phyloP scores from a whole-genome alignment of 1,140 invertebrate species.

The Lineus longissimus region DNA sequence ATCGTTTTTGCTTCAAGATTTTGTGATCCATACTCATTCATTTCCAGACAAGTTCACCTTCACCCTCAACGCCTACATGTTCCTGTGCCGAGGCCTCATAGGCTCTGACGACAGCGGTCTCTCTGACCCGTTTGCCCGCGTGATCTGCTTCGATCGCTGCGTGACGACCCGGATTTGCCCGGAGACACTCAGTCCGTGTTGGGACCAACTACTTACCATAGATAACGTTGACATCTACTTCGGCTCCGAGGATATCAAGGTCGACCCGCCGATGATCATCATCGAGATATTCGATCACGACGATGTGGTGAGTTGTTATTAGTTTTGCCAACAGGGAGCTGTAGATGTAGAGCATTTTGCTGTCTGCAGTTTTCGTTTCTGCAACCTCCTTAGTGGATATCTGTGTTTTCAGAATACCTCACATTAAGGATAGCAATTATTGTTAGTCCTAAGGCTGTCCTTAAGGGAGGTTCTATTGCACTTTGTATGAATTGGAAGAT shows the following conservation, averaged over 20 bases:
- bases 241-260: slow-evolving; percentile 69
- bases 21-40: background rate
- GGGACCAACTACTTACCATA: slow-evolving; percentile 77
- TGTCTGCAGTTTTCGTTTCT: background rate
- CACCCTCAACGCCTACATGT: slow-evolving; percentile 76
- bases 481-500: background rate
- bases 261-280: slow-evolving; percentile 70
- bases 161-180: slow-evolving; percentile 76
- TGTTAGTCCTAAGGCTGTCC: too few species aligned
- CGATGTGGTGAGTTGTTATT: slow-evolving; percentile 28
- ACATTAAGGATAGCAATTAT: background rate
- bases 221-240: slow-evolving; percentile 73
- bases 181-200: slow-evolving; percentile 79
- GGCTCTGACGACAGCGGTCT: slow-evolving; percentile 78
- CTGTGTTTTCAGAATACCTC: too few species aligned
- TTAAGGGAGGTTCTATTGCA: too few species aligned
- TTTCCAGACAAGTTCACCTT: slow-evolving; percentile 57
- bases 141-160: slow-evolving; percentile 70
- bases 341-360: background rate
- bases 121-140: slow-evolving; percentile 76
- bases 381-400: too few species aligned
- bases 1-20: too few species aligned
- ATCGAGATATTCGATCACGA: slow-evolving; percentile 84
- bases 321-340: background rate
- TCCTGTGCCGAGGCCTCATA: slow-evolving; percentile 78